A percentile compares a stretch with the other conserved stretches of the same genome.
Evolutionary conservation across 2,888 invertebrate species (phyloP).

Genomic region (Actias luna): DNA sequence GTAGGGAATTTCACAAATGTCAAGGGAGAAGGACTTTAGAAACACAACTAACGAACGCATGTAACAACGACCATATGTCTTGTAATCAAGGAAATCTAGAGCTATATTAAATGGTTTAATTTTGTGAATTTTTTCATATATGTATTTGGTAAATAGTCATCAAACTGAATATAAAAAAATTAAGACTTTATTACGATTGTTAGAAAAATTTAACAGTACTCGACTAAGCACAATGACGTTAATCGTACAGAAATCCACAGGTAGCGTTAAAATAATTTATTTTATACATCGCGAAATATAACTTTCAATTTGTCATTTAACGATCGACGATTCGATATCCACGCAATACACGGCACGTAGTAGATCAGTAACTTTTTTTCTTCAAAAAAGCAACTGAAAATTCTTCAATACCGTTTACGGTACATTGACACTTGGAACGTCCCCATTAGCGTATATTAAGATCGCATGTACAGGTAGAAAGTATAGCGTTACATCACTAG

Average conservation of each 20-base stretch:
- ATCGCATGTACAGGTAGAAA: slow-evolving; percentile 28
- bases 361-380: neutral
- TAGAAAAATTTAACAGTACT: neutral
- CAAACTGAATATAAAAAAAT: neutral
- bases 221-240: slow-evolving; percentile 1
- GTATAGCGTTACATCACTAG: slow-evolving; percentile 33
- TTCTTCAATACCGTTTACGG: slow-evolving; percentile 7
- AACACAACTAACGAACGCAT: too few species aligned
- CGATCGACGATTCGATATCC: slow-evolving; percentile 5
- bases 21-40: too few species aligned
- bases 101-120: too few species aligned
- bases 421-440: slow-evolving; percentile 11
- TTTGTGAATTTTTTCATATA: too few species aligned
- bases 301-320: slow-evolving; percentile 9
- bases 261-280: neutral
- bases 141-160: too few species aligned
- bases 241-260: neutral
- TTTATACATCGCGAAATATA: slow-evolving; percentile 1
- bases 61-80: too few species aligned
- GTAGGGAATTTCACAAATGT: too few species aligned
- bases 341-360: slow-evolving; percentile 5
- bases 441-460: slow-evolving; percentile 12
- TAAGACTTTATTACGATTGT: neutral
- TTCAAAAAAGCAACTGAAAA: slow-evolving; percentile 12
- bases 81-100: too few species aligned